Base-by-base conservation (phyloP, 2,113 vertebrate species). In the Serinus canaria region DNA sequence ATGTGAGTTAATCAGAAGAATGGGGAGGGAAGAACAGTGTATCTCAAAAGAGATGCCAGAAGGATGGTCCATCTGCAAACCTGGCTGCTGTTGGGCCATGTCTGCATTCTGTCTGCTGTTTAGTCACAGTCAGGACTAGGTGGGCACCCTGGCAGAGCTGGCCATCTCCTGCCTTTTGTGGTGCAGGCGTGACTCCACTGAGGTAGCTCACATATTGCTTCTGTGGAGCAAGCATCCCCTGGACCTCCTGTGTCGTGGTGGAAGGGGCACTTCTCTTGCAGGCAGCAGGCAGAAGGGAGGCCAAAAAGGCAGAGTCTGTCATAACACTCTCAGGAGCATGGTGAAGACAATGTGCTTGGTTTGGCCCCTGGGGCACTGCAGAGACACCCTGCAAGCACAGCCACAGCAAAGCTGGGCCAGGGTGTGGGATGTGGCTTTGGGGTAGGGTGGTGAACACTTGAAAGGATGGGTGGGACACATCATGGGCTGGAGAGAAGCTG, bases 261-360 rank as follows among this genome's bases (percentile, higher is more conserved):
- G 30, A 78, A 15, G 13, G 23, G 13, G 1, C 35, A 18, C 16
- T 82, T 66, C 31, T 52, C 41, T 82, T 52, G 10, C 60, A 47
- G 66, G 15, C 67, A 53, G 18, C 22, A 31, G 18, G 7, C 56
- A 83, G 41, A 72, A 19, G 24, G n/a, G 12, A 79, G 25, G 37
- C n/a, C 0, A 0, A 66, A 85, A 52, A 23, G 15, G 30, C 41
- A 66, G 46, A 66, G 10, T 13, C n/a, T 60, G 28, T 44, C 5
- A 7, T 27, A 52, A 44, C 46, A 56, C 6, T 20, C 56, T 56
- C 37, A 39, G n/a, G 60, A 60, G 20, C 30, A 8, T 10, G 23
- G 28, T 41, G 39, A 60, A 46, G 35, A 74, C 49, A 59, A 37
- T 19, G 39, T 31, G 10, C 13, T 67, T 62, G 30, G 30, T 62